A percentile compares a stretch with the other conserved stretches of the same genome.
Conservation (phyloP, 2,888 invertebrate genomes). For the Pristionchus fissidentatus region DNA sequence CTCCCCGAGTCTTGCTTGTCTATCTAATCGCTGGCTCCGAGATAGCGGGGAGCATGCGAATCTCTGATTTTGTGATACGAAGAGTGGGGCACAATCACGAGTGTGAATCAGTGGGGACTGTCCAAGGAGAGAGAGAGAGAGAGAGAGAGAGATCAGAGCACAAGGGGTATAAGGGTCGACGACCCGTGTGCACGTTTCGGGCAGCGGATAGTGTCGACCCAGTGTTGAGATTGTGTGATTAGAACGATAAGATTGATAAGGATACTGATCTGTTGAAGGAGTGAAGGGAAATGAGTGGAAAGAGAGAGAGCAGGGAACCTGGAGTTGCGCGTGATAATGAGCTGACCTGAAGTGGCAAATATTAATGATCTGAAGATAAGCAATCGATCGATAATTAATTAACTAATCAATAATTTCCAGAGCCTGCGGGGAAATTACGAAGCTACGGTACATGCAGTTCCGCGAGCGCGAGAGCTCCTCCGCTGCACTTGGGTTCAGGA, state of each 20-base stretch:
- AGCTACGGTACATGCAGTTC: constrained; percentile 95
- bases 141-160: background rate
- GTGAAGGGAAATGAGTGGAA: background rate
- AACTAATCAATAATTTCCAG: background rate
- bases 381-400: background rate
- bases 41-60: no score
- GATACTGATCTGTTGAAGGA: background rate
- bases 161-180: background rate
- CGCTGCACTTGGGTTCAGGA: constrained; percentile 91
- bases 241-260: constrained; percentile 16
- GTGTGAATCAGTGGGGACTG: no score
- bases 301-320: background rate
- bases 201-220: background rate
- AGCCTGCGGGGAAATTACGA: constrained; percentile 85
- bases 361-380: no score
- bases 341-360: background rate
- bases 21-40: no score
- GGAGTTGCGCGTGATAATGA: background rate
- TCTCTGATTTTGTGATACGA: no score
- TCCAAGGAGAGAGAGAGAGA: no score
- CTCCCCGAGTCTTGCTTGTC: no score
- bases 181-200: no score
- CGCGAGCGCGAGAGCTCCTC: constrained; percentile 93
- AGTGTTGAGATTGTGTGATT: background rate
- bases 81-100: no score